A percentile compares a stretch with the other conserved stretches of the same genome.
Evolutionary conservation across 2,113 vertebrate genomes (phyloP).

Genomic region (Chionis minor): DNA sequence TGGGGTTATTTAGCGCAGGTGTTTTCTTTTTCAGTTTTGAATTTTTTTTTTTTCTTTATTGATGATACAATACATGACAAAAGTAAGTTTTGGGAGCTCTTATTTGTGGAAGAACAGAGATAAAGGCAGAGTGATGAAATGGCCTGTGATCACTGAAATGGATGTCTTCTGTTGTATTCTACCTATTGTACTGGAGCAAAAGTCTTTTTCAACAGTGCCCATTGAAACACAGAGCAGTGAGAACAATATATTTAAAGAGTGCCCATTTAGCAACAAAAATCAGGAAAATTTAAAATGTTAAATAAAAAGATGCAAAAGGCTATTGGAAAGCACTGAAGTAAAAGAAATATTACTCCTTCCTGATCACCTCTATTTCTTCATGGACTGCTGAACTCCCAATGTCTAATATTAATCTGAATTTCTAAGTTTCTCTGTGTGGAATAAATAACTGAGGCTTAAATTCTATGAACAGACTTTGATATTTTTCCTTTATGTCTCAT

Average conservation of each 20-base stretch:
- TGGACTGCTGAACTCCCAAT: background rate
- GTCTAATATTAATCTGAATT: background rate
- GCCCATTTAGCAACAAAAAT: background rate
- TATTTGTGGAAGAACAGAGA: background rate
- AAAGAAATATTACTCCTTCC: background rate
- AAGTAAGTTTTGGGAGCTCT: background rate
- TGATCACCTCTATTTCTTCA: background rate
- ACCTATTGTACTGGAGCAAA: background rate
- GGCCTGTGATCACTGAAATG: background rate
- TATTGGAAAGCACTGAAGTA: background rate
- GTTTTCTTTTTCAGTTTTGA: background rate
- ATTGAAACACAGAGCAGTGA: background rate
- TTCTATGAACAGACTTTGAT: background rate
- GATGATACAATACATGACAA: background rate
- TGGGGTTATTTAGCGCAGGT: background rate
- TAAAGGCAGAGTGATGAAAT: background rate
- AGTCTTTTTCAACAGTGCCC: background rate
- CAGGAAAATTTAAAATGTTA: background rate
- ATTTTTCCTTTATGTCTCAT: background rate
- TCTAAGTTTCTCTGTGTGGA: background rate
- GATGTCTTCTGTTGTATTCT: background rate
- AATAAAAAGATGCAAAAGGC: background rate
- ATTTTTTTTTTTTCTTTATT: background rate
- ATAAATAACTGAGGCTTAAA: background rate
- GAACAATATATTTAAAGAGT: background rate